A percentile compares a stretch with the other conserved stretches of the same genome.
These are phyloP conservation scores for Procambarus clarkii DNA, from an alignment of 1,140 invertebrate species.

Conservation along the genomic window DNA sequence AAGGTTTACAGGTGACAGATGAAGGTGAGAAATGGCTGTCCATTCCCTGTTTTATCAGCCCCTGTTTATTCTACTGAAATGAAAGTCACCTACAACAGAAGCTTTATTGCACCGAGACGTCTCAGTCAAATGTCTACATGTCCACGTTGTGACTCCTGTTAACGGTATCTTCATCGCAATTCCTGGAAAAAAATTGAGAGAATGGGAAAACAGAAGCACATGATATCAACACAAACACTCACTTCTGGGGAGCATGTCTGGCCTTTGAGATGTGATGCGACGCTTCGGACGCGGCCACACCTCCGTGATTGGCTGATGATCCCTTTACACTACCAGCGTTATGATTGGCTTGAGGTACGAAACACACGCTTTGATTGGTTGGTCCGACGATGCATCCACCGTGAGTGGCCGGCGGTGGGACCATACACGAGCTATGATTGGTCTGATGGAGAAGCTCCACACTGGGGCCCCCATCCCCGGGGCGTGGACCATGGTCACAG, in stretches of 20 bases:
- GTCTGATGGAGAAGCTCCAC: conserved; percentile 33
- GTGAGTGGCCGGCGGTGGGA: not conserved
- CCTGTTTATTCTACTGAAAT: too few relatives aligned
- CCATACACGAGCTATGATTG: conserved; percentile 43
- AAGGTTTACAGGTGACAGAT: too few relatives aligned
- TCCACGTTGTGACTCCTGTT: too few relatives aligned
- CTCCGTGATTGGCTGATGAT: conserved; percentile 24
- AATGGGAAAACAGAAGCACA: too few relatives aligned
- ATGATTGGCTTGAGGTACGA: not conserved
- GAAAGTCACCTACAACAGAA: too few relatives aligned
- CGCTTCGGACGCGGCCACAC: not conserved
- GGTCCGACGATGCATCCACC: not conserved
- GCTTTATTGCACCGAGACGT: too few relatives aligned
- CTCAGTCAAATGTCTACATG: too few relatives aligned
- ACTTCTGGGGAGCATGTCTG: conserved; percentile 11
- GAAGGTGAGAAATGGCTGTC: too few relatives aligned
- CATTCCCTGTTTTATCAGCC: too few relatives aligned
- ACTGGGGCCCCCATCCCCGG: conserved; percentile 15
- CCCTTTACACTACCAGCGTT: not conserved
- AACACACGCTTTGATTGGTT: conserved; percentile 14
- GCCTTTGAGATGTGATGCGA: not conserved
- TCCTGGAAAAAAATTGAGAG: too few relatives aligned
- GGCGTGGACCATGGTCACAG: conserved; percentile 1
- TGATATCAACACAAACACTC: not conserved
- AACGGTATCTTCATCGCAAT: too few relatives aligned